Evolutionary conservation across 2,888 invertebrate species (phyloP).

Genomic region (Patella ulyssiponensis): DNA sequence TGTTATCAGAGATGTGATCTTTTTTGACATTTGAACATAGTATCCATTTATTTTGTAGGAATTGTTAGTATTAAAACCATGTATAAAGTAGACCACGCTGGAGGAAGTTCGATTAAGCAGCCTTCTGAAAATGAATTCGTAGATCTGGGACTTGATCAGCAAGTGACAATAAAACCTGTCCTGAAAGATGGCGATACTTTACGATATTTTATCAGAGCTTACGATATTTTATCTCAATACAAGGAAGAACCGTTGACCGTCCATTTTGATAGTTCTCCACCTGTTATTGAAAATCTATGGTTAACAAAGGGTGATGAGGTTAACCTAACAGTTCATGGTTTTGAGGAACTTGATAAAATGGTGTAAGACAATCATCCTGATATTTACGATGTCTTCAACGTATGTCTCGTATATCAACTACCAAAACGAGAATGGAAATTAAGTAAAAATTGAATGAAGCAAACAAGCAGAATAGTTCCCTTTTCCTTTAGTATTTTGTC

Average conservation of each 20-base stretch:
- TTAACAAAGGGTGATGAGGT: conserved; percentile 31
- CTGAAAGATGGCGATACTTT: conserved; percentile 38
- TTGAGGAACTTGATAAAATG: conserved; percentile 35
- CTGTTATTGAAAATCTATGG: conserved; percentile 40
- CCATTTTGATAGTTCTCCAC: conserved; percentile 41
- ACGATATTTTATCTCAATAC: conserved; percentile 34
- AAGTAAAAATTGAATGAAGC: too few relatives aligned
- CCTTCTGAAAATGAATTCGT: conserved; percentile 13
- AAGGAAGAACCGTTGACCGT: conserved; percentile 34
- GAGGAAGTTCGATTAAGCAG: conserved; percentile 16
- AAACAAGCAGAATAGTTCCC: too few relatives aligned
- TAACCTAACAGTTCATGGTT: conserved; percentile 39
- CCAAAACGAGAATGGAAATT: too few relatives aligned
- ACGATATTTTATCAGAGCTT: conserved; percentile 35
- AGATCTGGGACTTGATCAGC: conserved; percentile 10
- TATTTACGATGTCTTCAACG: too few relatives aligned
- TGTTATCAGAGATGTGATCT: neutral
- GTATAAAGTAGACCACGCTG: conserved; percentile 24
- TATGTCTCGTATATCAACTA: too few relatives aligned
- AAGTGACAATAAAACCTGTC: conserved; percentile 20
- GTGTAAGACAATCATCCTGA: conserved; percentile 30
- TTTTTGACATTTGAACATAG: too few relatives aligned
- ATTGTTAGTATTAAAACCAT: conserved; percentile 33
- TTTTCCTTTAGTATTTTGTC: too few relatives aligned
- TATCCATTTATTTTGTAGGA: conserved; percentile 22